These are phyloP conservation scores for Spondyliosoma cantharus DNA, from an alignment of 2,797 vertebrate genomes.

Conservation along the genomic window DNA sequence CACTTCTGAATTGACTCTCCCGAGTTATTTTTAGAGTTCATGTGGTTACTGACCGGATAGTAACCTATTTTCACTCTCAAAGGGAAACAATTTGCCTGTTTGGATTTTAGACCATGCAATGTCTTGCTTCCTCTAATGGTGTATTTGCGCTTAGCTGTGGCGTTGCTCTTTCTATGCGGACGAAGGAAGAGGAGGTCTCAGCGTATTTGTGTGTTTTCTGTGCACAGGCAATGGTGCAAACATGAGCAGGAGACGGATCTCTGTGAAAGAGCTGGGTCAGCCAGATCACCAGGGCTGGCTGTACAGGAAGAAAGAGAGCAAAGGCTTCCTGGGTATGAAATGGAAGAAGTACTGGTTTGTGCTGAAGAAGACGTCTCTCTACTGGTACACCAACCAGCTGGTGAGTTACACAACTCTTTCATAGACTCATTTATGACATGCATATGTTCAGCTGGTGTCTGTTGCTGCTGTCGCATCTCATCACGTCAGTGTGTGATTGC, in stretches of 20 bases:
- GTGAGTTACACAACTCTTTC: slow-evolving; percentile 82
- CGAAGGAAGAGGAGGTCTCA: neutral
- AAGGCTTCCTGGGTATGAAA: slow-evolving; percentile 94
- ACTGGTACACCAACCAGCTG: slow-evolving; percentile 94
- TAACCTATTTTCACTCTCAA: neutral
- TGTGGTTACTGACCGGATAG: slow-evolving; percentile 3
- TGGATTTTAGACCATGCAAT: slow-evolving; percentile 1
- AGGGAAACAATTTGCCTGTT: slow-evolving; percentile 39
- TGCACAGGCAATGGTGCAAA: slow-evolving; percentile 85
- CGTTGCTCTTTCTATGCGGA: neutral
- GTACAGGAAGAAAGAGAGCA: slow-evolving; percentile 95
- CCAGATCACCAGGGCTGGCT: slow-evolving; percentile 97
- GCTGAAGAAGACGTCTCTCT: slow-evolving; percentile 93
- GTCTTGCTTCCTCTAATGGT: slow-evolving; percentile 21
- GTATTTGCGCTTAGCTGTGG: neutral
- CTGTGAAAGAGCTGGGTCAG: slow-evolving; percentile 94
- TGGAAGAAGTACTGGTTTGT: slow-evolving; percentile 99
- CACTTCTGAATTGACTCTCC: neutral
- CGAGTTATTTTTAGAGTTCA: slow-evolving; percentile 13
- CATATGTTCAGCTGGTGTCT: neutral
- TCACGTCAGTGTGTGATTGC: neutral
- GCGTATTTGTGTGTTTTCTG: slow-evolving; percentile 26
- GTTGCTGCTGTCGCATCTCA: neutral
- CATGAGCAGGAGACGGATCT: slow-evolving; percentile 97
- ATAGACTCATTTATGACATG: neutral